These are phyloP conservation scores for Corythornis leucogaster DNA, from an alignment of 2,797 vertebrate genomes.

Conservation along the genomic window DNA sequence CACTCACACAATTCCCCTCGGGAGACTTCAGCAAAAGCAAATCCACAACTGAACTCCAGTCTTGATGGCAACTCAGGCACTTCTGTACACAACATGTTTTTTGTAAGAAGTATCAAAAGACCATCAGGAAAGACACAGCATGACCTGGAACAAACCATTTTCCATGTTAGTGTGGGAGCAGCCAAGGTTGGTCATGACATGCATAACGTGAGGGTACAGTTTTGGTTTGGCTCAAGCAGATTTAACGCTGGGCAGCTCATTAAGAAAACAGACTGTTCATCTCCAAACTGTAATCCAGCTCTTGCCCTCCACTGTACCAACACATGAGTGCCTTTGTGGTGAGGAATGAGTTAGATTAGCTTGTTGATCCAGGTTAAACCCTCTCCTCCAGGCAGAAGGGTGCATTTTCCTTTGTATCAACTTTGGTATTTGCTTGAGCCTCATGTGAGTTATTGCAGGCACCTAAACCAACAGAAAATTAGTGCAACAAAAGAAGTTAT, in stretches of 20 bases:
- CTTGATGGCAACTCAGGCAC: accelerated
- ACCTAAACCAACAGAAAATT: slow-evolving; percentile 38
- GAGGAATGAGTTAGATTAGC: slow-evolving; percentile 9
- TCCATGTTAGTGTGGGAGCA: background rate
- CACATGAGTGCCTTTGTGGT: background rate
- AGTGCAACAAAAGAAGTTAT: slow-evolving; percentile 1
- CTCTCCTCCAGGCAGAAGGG: background rate
- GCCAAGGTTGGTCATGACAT: background rate
- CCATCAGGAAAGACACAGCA: background rate
- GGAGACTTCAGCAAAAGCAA: background rate
- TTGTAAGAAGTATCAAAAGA: background rate
- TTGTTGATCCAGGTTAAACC: slow-evolving; percentile 42
- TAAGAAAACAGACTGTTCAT: slow-evolving; percentile 22
- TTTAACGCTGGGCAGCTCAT: background rate
- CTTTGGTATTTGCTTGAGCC: background rate
- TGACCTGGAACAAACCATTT: background rate
- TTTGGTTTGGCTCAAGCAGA: background rate
- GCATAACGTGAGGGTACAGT: background rate
- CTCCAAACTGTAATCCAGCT: slow-evolving; percentile 2
- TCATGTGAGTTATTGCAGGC: background rate
- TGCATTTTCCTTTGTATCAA: slow-evolving; percentile 23
- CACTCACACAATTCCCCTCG: accelerated
- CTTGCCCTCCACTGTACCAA: background rate
- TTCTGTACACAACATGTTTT: accelerated
- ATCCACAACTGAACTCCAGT: background rate